Evolutionary conservation across 2,113 vertebrate species (phyloP), one percentile per base, ranked within the genome.

Genomic region (Microcebus murinus): DNA sequence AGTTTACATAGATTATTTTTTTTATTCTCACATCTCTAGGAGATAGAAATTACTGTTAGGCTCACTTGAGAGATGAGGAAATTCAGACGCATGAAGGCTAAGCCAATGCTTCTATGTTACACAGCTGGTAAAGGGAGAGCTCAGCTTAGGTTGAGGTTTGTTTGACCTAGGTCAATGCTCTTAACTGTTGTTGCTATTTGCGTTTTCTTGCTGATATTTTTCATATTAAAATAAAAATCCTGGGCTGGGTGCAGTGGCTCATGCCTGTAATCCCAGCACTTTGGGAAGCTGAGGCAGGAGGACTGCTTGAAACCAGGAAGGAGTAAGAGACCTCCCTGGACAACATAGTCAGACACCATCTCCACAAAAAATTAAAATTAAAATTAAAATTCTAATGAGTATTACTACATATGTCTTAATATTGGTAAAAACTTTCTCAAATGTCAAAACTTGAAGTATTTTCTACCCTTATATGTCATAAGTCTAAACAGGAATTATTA

Each of bases 401-500:
- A 70, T 71, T 48, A 93, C 9, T 57, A 86, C 23, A 61, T 48
- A 39, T 71, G 63, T 93, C 90, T 95, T 91, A 83, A 82, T 68
- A 61, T 3, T 77, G n/a, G 14, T 70, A 70, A 90, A 95, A 90
- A 79, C 3, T 8, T 79, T 50, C 59, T 81, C 39, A 48, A 97
- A 52, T 70, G n/a, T 61, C 34, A 59, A 90, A 95, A 88, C 10
- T 42, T n/a, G 57, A 93, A 76, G 0, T n/a, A 57, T 27, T 34
- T 29, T 94, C 48, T 93, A 80, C 39, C 15, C 27, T 48, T 91
- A 65, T 25, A 65, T 67, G 55, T 52, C 34, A 17, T 86, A 93
- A 91, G 70, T 97, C 67, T 63, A 91, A 95, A 95, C 25, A 86
- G 34, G 79, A 94, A 87, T 87, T 42, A 73, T 71, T 82, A 27